phyloP scores from a whole-genome alignment of 2,797 vertebrate genomes.

The Oreortyx pictus region DNA sequence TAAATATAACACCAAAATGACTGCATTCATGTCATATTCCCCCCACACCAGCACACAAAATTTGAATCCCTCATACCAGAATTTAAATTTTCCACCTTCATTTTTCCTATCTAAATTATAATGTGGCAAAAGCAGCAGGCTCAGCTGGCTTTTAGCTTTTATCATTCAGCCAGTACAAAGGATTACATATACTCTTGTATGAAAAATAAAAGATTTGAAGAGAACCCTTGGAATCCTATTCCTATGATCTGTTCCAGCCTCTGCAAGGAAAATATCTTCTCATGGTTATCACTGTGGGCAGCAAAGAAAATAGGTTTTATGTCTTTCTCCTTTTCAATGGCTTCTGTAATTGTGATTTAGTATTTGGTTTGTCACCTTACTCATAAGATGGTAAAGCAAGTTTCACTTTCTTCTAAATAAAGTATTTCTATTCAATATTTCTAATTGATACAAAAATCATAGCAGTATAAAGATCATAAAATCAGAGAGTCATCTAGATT shows the following conservation, averaged over 20 bases:
- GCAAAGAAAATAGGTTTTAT: background rate
- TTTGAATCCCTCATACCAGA: background rate
- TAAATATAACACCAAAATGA: background rate
- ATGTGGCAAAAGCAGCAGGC: background rate
- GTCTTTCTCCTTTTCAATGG: background rate
- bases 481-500: background rate
- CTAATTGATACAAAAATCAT: background rate
- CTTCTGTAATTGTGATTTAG: background rate
- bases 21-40: background rate
- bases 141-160: background rate
- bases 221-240: background rate
- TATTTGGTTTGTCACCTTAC: background rate
- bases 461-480: background rate
- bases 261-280: background rate
- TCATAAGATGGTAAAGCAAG: background rate
- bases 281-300: background rate
- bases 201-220: background rate
- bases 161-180: background rate
- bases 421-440: background rate
- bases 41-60: background rate
- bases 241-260: background rate
- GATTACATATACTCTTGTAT: background rate
- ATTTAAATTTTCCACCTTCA: background rate
- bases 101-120: background rate
- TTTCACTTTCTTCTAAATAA: background rate